Evolutionary conservation across 2,797 vertebrate species (phyloP), one percentile per base, ranked within the genome.

Genomic region (Gadopsis bispinosus): DNA sequence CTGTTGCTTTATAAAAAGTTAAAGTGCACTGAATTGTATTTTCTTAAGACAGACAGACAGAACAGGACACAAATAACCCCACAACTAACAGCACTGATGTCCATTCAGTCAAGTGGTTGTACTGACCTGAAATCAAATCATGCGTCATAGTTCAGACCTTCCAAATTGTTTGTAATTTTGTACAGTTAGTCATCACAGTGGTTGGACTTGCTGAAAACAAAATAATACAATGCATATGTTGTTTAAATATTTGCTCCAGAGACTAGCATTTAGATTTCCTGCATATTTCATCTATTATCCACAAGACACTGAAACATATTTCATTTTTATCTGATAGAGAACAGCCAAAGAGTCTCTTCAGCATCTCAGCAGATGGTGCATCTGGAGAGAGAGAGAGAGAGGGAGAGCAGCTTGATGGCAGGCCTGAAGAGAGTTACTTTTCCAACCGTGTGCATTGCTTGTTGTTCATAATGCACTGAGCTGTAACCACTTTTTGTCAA

Each of bases 311-410:
- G 68, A 50, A 35, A 29, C 47, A 56, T 73, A 39, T 71, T 76
- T 76, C 16, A 73, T 69, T 73, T 78, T 74, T 51, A 43, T 61
- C 37, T 80, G 43, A 33, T 4, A n/a, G 29, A 68, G 13, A 26
- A 50, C 5, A 62, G 60, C 59, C 22, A 54, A 41, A 75, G 13
- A 47, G 68, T 48, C 22, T 35, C 10, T 19, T 65, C 22, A 71
- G 3, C 19, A 63, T 69, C 19, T n/a, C 35, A 51, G 48, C 69
- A 83, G 81, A 71, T 69, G 71, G 37, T 31, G 33, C 68, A 79
- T 73, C 55, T 75, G 70, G 60, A 75, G 41, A 56, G 22, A 74
- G 59, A 37, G 35, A 37, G 35, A 37, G 35, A 37, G 60, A 75
- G 41, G 53, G 17, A 77, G 59, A 50, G 43, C 8, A 2, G 6